Base-by-base conservation (phyloP, 1,140 invertebrate genomes). In the Aplysia californica region DNA sequence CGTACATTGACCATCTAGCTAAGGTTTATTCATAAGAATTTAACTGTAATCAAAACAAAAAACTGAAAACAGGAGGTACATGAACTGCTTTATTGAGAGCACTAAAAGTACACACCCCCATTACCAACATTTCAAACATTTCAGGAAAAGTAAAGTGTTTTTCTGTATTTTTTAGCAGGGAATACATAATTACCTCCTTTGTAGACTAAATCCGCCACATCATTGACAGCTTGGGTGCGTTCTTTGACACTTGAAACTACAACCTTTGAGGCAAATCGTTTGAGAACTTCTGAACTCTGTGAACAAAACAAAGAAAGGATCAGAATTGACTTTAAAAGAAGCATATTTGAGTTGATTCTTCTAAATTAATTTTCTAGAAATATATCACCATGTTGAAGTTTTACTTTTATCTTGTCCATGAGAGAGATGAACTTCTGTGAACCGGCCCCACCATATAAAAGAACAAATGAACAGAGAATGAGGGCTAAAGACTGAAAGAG, bases 191-290 rank as follows among this genome's bases (percentile, higher is more conserved):
- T 90, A 96, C 95, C 94, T 90, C 93, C 92, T 88, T 94, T 93
- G 86, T 92, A 91, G 83, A 95, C 92, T 88, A 94, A 92, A 84
- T 91, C 90, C 84, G 92, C 92, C 82, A 96, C 93, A 91, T 94
- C 93, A 82, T 93, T 87, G 80, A 95, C 90, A 79, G 95, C 90
- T 84, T 92, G 87, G 80, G 92, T 92, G 82, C 95, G 92, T 81
- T 95, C 94, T 81, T 93, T 94, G 76, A 93, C 91, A 87, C 94
- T 94, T 58, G 94, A 92, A 81, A 93, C 94, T 87, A 95, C 93
- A 78, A 96, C 92, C 88, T 93, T 93, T 87, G 93, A 92, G 33
- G 94, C 94, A 88, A 96, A 91, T 91, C 95, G 94, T 85, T 95
- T 95, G 79, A 96, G 90, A 82, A 93, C 93, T 89, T 93, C 94